A percentile compares a stretch with the other conserved stretches of the same genome.
These are phyloP conservation scores for Tinea trinotella DNA, from an alignment of 2,888 invertebrate genomes.

Conservation along the genomic window DNA sequence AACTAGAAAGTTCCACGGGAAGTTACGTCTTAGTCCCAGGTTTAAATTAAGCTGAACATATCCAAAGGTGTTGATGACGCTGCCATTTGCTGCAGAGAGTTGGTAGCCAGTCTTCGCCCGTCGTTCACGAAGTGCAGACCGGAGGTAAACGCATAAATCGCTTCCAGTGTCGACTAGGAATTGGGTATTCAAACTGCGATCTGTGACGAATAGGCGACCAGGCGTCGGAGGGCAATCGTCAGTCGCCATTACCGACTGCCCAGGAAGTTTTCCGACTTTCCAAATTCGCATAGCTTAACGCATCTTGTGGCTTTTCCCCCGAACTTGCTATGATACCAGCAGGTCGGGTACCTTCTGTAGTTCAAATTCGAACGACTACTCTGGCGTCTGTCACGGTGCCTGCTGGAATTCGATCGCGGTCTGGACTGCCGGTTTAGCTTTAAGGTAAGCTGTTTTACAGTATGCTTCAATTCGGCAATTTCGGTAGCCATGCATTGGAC, in stretches of 20 bases:
- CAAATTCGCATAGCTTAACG: background rate
- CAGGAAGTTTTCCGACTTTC: background rate
- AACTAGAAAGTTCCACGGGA: constrained; percentile 32
- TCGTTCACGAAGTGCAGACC: constrained; percentile 19
- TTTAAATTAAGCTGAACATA: constrained; percentile 1
- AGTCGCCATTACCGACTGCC: background rate
- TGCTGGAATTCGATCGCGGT: background rate
- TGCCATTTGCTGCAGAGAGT: constrained; percentile 33
- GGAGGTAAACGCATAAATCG: constrained; percentile 28
- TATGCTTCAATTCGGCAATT: background rate
- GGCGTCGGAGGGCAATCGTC: background rate
- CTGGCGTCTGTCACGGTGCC: background rate
- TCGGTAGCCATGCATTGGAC: background rate
- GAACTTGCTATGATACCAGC: background rate
- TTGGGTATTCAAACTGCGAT: constrained; percentile 13
- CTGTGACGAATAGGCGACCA: constrained; percentile 21
- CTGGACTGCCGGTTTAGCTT: background rate
- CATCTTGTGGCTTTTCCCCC: background rate
- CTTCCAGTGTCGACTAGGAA: constrained; percentile 20
- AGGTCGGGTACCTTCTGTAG: background rate
- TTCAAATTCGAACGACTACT: background rate
- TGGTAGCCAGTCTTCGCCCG: constrained; percentile 23
- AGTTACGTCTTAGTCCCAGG: constrained; percentile 20
- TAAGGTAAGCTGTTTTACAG: background rate
- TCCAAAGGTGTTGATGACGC: constrained; percentile 27